These are phyloP conservation scores for Rhamnusium bicolor DNA, from an alignment of 2,888 invertebrate genomes.

Conservation along the genomic window DNA sequence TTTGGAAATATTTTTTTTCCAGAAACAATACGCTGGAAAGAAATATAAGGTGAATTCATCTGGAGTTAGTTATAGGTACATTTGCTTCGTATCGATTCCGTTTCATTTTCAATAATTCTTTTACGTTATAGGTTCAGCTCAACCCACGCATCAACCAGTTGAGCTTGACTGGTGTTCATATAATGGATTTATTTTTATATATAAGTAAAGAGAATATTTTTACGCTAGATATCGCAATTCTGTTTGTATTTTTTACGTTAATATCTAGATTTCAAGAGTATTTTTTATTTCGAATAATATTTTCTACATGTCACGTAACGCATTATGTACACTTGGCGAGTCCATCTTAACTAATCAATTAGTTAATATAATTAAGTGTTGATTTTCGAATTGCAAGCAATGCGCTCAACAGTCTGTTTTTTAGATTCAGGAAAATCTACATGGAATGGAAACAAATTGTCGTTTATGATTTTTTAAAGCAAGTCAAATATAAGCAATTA, in stretches of 20 bases:
- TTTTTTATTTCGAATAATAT: too few relatives aligned
- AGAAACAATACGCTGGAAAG: neutral
- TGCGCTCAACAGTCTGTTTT: too few relatives aligned
- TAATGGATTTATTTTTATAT: neutral
- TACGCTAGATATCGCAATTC: neutral
- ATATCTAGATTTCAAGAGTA: too few relatives aligned
- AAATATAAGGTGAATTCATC: neutral
- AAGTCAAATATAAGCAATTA: too few relatives aligned
- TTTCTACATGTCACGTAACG: too few relatives aligned
- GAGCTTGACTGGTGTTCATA: neutral
- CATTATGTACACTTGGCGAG: too few relatives aligned
- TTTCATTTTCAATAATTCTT: neutral
- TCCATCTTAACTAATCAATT: too few relatives aligned
- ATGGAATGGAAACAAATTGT: too few relatives aligned
- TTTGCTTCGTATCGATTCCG: neutral
- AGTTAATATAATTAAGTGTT: too few relatives aligned
- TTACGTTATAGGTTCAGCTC: neutral
- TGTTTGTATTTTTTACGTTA: neutral
- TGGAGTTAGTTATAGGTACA: neutral
- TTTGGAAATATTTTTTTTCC: neutral
- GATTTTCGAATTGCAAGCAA: too few relatives aligned
- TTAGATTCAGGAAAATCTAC: too few relatives aligned
- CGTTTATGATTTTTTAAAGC: too few relatives aligned
- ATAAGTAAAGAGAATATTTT: neutral
- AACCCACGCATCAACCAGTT: neutral